Evolutionary conservation across 2,113 vertebrate species (phyloP), one percentile per base, ranked within the genome.

Genomic region (Brachyistius frenatus): DNA sequence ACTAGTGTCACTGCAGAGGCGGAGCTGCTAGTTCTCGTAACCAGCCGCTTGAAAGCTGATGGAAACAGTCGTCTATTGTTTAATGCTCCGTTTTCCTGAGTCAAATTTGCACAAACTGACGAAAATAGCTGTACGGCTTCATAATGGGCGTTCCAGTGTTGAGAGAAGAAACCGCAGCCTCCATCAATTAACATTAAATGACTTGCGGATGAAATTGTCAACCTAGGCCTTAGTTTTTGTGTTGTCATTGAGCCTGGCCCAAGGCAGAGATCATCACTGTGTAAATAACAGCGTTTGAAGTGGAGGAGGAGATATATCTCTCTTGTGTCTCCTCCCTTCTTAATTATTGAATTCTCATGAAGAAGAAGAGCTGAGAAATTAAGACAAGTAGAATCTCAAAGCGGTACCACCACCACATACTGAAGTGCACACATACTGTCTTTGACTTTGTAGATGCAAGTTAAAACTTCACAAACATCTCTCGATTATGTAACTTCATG

Each of bases 121-220:
- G 30, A 78, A 78, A 90, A 83, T 86, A 55, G 74, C 63, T 80
- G 41, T 13, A 86, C 55, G 83, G 68, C 66, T 80, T 78, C 50
- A 71, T 79, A 77, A 88, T 81, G 68, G 80, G 62, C 14, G 61
- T 61, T 78, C 58, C 77, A 76, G 73, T 44, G 69, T 83, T 89
- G 69, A 85, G 44, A 70, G 66, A 80, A 69, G 44, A 66, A 89
- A 90, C 88, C 81, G 35, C 88, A 90, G 78, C 47, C 65, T 55
- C 86, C 80, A 85, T 91, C 94, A 87, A 91, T 85, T 90, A 83
- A 76, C 66, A 87, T 69, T 75, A 88, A 80, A 84, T 84, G 72
- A 89, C 82, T 80, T 47, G 72, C 44, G 66, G 78, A 88, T 78
- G 65, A 77, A 88, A 82, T 83, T 70, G 61, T 84, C 87, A 88